Evolutionary conservation across 2,888 invertebrate species (phyloP).

Genomic region (Prosapia bicincta): DNA sequence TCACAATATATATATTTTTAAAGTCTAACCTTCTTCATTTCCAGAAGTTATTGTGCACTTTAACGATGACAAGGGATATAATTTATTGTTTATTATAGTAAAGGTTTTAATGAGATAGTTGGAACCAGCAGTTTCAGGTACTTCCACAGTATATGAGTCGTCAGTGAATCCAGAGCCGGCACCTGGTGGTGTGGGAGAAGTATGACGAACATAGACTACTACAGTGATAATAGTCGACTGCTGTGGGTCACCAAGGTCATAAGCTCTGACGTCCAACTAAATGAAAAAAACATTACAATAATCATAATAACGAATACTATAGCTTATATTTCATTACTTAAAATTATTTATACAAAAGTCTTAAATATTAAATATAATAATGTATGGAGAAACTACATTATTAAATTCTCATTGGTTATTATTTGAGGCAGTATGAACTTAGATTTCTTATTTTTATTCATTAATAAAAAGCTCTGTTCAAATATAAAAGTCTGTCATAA

Average conservation of each 20-base stretch:
- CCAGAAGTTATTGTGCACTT: constrained; percentile 76
- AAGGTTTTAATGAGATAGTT: constrained; percentile 66
- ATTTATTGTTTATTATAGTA: constrained; percentile 67
- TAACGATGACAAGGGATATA: constrained; percentile 52
- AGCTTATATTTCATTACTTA: too few relatives aligned
- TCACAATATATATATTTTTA: too few relatives aligned
- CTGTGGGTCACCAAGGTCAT: constrained; percentile 82
- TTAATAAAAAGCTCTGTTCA: too few relatives aligned
- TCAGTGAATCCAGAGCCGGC: constrained; percentile 85
- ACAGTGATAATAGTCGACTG: constrained; percentile 77
- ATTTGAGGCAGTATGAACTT: too few relatives aligned
- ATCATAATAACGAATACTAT: too few relatives aligned
- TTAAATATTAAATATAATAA: too few relatives aligned
- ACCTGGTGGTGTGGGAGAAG: constrained; percentile 67
- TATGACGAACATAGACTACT: constrained; percentile 78
- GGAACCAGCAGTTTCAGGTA: constrained; percentile 70
- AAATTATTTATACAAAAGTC: too few relatives aligned
- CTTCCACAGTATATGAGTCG: constrained; percentile 74
- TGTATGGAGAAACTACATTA: too few relatives aligned
- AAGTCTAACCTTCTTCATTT: constrained; percentile 64
- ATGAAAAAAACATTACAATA: too few relatives aligned
- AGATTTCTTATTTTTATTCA: too few relatives aligned
- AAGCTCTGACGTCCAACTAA: constrained; percentile 79
- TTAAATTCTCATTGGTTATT: too few relatives aligned
- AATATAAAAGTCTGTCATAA: too few relatives aligned